A percentile compares a stretch with the other conserved stretches of the same genome.
phyloP scores from a whole-genome alignment of 2,888 invertebrate species.

The Suillia variegata region DNA sequence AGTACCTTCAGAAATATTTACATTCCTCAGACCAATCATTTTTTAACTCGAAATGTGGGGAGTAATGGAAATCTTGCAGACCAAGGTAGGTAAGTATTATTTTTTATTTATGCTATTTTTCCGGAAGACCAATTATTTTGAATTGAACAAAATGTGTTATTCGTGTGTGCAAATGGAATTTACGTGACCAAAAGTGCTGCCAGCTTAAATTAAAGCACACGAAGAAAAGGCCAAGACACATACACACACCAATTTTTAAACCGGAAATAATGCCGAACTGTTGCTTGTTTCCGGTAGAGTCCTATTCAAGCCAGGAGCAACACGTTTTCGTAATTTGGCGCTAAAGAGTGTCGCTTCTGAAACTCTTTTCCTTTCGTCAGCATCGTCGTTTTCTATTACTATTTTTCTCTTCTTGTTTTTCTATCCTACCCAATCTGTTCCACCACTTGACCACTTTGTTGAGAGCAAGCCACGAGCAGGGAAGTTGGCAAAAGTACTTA shows the following conservation, averaged over 20 bases:
- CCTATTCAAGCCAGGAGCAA: no score
- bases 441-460: no score
- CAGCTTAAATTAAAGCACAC: not conserved
- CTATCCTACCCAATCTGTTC: no score
- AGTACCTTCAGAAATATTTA: not conserved
- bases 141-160: not conserved
- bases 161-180: slow-evolving; percentile 22
- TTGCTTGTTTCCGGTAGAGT: slow-evolving; percentile 33
- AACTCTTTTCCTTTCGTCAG: no score
- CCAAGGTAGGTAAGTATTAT: not conserved
- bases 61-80: not conserved
- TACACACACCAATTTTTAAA: slow-evolving; percentile 26
- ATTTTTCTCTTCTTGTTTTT: no score
- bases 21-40: not conserved
- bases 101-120: not conserved
- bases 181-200: slow-evolving; percentile 28
- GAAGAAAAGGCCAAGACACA: no score
- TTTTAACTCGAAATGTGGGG: not conserved
- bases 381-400: no score
- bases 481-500: no score
- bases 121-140: not conserved
- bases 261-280: slow-evolving; percentile 34
- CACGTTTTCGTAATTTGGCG: slow-evolving; percentile 31
- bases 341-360: not conserved
- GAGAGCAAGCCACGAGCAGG: no score